Evolutionary conservation across 2,888 invertebrate species (phyloP), one percentile per base, ranked within the genome.

Genomic region (Megastigmus dorsalis): DNA sequence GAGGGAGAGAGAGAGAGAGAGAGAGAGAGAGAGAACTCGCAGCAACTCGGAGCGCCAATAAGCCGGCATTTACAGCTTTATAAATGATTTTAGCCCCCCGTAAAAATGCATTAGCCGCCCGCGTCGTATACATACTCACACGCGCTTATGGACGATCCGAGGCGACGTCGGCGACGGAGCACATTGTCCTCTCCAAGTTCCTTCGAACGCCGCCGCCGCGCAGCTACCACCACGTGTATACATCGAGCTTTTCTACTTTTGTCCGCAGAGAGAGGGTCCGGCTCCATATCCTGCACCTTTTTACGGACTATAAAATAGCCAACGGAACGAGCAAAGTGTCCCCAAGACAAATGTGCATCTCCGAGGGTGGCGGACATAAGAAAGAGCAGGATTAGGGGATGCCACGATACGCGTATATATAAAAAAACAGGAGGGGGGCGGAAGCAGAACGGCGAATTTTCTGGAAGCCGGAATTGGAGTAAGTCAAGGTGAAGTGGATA

Each of bases 51-150:
- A 13, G 77, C 81, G 80, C 83, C 86, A 85, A 87, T 87, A 86
- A 85, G 84, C 82, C 83, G 78, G 77, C 86, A 87, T 87, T 87
- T 88, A 88, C 86, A 85, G 86, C 85, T 87, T 77, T 87, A 88
- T 87, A 88, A 87, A 88, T 87, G 87, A 88, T 88, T 87, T 86
- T 85, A 84, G 83, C 84, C 84, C 84, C 70, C 83, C 83, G 84
- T 84, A 84, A 83, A 85, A 84, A 84, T 83, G 85, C 87, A 87
- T 87, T 88, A 88, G 84, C 43, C 54, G 33, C n/a, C 15, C 41
- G 6, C 20, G 33, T 54, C 15, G 41, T 18, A 43, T 15, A 36
- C 23, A 67, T 45, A n/a, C 66, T 20, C 43, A 23, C 45, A 15
- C n/a, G n/a, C n/a, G n/a, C n/a, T n/a, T n/a, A n/a, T n/a, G n/a